A percentile compares a stretch with the other conserved stretches of the same genome.
Evolutionary conservation across 2,113 vertebrate species (phyloP).

Genomic region (Excalfactoria chinensis): DNA sequence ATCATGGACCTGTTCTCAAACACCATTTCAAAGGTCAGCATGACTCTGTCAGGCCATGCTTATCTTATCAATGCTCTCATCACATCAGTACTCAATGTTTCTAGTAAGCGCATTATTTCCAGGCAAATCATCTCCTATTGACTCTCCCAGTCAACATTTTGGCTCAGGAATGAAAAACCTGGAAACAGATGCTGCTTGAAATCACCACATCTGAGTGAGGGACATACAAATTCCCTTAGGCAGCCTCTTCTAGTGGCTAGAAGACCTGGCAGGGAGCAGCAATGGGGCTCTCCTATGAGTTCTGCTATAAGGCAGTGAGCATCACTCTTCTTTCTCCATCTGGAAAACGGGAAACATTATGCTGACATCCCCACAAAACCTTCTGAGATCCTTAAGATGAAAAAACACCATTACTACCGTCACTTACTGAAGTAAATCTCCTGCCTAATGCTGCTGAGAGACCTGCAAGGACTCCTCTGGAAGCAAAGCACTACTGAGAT

Average conservation of each 20-base stretch:
- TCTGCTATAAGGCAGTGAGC: accelerated
- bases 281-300: not conserved
- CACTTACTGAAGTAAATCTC: not conserved
- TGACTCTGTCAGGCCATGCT: not conserved
- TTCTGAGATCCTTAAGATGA: not conserved
- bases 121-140: not conserved
- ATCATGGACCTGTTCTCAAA: not conserved
- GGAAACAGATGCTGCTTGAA: not conserved
- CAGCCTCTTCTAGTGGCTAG: not conserved
- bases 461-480: not conserved
- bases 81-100: not conserved
- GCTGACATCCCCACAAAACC: not conserved
- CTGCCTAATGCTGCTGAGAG: not conserved
- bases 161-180: accelerated
- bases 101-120: not conserved
- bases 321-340: not conserved
- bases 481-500: not conserved
- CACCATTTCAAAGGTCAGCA: not conserved
- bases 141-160: accelerated
- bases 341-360: not conserved
- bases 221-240: not conserved
- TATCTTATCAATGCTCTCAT: not conserved
- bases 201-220: not conserved
- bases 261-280: accelerated
- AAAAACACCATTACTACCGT: not conserved